phyloP scores from a whole-genome alignment of 2,113 vertebrate species.

The Phrynosoma platyrhinos region DNA sequence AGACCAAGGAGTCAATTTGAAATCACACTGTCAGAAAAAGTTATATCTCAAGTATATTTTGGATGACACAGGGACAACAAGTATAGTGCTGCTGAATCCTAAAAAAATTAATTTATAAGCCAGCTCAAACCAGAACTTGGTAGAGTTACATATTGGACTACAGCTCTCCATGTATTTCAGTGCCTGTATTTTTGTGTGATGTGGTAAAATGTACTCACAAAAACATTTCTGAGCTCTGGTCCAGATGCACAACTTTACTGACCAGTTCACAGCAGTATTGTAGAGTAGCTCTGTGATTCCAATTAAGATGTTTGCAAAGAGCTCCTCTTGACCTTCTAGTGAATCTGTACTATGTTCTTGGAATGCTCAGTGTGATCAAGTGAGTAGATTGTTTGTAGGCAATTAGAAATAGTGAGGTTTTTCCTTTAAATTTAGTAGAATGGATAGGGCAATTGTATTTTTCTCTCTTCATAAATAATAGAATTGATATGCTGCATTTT shows the following conservation, averaged over 20 bases:
- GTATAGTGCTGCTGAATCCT: too few species aligned
- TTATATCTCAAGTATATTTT: background rate
- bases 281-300: background rate
- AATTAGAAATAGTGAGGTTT: background rate
- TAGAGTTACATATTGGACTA: too few species aligned
- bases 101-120: too few species aligned
- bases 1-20: background rate
- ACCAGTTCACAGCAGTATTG: background rate
- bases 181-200: too few species aligned
- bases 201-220: too few species aligned
- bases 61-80: background rate
- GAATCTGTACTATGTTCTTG: background rate
- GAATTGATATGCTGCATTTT: background rate
- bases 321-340: background rate
- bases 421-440: background rate
- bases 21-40: background rate
- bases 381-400: background rate
- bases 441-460: background rate
- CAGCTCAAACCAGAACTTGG: too few species aligned
- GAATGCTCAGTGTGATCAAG: background rate
- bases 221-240: background rate
- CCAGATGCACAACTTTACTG: background rate
- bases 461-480: background rate
- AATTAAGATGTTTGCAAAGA: background rate
- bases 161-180: too few species aligned